phyloP scores from a whole-genome alignment of 2,113 vertebrate genomes.

The Bujurquina vittata region DNA sequence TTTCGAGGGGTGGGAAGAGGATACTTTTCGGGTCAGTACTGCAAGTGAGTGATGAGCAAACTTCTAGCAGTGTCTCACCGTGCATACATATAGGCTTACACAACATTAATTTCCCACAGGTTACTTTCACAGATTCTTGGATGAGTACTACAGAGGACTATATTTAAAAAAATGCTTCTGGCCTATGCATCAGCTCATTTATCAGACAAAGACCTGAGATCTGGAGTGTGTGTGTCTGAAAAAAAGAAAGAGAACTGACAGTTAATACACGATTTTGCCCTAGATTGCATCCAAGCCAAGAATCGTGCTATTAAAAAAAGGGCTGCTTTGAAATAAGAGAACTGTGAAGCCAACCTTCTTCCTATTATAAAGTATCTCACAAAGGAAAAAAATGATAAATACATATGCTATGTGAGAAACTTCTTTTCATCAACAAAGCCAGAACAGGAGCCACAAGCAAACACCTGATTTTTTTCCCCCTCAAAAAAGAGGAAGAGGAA shows the following conservation, averaged over 20 bases:
- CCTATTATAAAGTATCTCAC: not conserved
- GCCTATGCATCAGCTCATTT: not conserved
- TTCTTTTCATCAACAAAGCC: not conserved
- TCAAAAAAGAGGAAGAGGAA: not conserved
- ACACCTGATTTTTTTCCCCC: not conserved
- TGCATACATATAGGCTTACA: slow-evolving; percentile 15
- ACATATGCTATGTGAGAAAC: not conserved
- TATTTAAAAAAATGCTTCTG: not conserved
- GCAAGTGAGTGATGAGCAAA: slow-evolving; percentile 23
- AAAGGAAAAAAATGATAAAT: not conserved
- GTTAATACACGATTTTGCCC: not conserved
- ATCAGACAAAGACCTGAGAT: slow-evolving; percentile 4
- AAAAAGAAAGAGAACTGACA: slow-evolving; percentile 8
- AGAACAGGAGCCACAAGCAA: not conserved
- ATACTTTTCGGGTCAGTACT: slow-evolving; percentile 24
- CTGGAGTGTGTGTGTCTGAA: not conserved
- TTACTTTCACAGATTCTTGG: slow-evolving; percentile 14
- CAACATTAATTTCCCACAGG: slow-evolving; percentile 31
- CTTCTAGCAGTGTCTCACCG: slow-evolving; percentile 8
- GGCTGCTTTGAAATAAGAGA: not conserved
- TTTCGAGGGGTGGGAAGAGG: slow-evolving; percentile 12
- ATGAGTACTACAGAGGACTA: not conserved
- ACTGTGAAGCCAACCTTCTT: not conserved
- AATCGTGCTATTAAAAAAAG: not conserved
- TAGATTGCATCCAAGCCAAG: not conserved